phyloP scores from a whole-genome alignment of 1,140 invertebrate species.

The Calephelis nemesis region DNA sequence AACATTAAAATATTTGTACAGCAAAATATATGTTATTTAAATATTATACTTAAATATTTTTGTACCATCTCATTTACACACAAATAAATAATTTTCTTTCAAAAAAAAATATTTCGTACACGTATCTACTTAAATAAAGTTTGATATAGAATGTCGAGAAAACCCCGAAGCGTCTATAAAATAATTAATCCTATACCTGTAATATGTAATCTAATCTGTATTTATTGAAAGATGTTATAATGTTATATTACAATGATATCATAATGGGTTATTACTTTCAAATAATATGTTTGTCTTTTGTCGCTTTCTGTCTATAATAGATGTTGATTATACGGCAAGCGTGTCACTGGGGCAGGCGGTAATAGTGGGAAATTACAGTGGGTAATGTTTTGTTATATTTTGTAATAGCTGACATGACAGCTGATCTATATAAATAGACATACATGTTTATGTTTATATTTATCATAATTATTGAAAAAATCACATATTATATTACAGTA shows the following conservation, averaged over 20 bases:
- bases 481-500: too few relatives aligned
- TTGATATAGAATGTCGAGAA: too few relatives aligned
- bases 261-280: slow-evolving; percentile 16
- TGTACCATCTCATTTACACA: too few relatives aligned
- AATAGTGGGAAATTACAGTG: slow-evolving; percentile 47
- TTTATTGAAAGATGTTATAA: slow-evolving; percentile 18
- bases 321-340: slow-evolving; percentile 47
- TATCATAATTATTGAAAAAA: too few relatives aligned
- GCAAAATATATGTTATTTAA: too few relatives aligned
- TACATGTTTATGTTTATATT: too few relatives aligned
- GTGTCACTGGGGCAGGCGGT: slow-evolving; percentile 39
- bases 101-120: too few relatives aligned
- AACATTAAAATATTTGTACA: too few relatives aligned
- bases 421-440: slow-evolving; percentile 35
- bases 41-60: too few relatives aligned
- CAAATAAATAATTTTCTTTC: too few relatives aligned
- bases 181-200: neutral
- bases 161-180: neutral
- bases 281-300: slow-evolving; percentile 16
- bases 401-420: slow-evolving; percentile 44
- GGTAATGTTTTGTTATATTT: slow-evolving; percentile 33
- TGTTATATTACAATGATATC: slow-evolving; percentile 25
- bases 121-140: too few relatives aligned
- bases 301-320: slow-evolving; percentile 37
- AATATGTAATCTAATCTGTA: slow-evolving; percentile 26